Percentiles rank a stretch among this genome's conserved stretches.
phyloP scores from a whole-genome alignment of 2,888 invertebrate species.

The Oscheius sp. region DNA sequence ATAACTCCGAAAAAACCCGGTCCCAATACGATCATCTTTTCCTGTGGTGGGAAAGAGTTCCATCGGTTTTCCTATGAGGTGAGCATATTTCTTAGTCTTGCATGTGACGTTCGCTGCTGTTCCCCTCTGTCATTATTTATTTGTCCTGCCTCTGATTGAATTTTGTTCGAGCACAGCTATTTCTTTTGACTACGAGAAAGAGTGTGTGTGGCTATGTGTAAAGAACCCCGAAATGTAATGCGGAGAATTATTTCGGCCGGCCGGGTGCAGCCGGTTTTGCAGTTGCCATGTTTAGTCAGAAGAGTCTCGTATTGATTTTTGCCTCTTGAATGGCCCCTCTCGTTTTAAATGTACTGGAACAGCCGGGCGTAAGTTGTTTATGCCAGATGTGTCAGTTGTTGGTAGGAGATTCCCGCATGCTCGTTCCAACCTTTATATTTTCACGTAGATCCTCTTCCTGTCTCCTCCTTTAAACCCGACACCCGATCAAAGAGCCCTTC shows the following conservation, averaged over 20 bases:
- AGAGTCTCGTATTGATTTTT: conserved; percentile 26
- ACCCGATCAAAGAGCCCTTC: not conserved
- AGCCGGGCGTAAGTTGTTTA: conserved; percentile 8
- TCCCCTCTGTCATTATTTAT: not conserved
- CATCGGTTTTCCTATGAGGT: conserved; percentile 51
- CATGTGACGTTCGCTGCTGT: not conserved
- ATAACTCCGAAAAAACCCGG: conserved; percentile 44
- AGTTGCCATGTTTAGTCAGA: conserved; percentile 33
- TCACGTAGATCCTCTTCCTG: conserved; percentile 15
- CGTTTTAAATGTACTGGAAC: not conserved
- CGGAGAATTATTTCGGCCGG: conserved; percentile 17
- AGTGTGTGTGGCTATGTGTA: not conserved
- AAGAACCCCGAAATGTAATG: no score
- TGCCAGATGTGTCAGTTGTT: conserved; percentile 33
- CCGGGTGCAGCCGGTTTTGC: conserved; percentile 17
- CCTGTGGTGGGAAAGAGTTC: conserved; percentile 48
- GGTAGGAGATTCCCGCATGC: conserved; percentile 21
- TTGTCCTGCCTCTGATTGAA: no score
- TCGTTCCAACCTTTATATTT: conserved; percentile 20
- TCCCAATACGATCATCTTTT: conserved; percentile 42
- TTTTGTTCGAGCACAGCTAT: not conserved
- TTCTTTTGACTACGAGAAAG: not conserved
- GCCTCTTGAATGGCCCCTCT: conserved; percentile 8
- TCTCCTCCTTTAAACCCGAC: not conserved
- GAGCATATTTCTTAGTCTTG: conserved; percentile 1